Percentiles rank a stretch among this genome's conserved stretches.
Evolutionary conservation across 1,140 invertebrate genomes (phyloP).

Genomic region (Rhopalosiphum padi): DNA sequence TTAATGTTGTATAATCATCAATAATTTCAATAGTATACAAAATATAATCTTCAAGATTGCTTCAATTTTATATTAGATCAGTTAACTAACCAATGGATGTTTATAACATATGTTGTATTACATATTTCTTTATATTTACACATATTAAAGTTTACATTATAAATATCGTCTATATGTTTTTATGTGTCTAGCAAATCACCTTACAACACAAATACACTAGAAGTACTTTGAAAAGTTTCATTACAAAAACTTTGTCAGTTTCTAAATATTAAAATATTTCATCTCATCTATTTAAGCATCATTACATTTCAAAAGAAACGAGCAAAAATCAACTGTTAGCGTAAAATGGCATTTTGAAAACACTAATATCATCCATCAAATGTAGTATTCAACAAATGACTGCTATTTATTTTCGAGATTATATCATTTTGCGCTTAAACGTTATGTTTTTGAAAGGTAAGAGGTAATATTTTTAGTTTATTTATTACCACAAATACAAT

Average conservation of each 20-base stretch:
- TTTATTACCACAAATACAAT: not conserved
- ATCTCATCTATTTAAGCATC: not conserved
- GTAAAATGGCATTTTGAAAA: not conserved
- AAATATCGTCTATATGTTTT: not conserved
- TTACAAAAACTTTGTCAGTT: not conserved
- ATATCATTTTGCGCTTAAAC: not conserved
- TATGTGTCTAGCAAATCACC: not conserved
- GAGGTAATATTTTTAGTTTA: slow-evolving; percentile 13
- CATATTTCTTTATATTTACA: not conserved
- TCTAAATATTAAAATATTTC: slow-evolving; percentile 7
- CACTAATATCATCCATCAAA: not conserved
- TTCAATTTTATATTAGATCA: not conserved
- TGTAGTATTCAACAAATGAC: not conserved
- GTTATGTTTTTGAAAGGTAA: slow-evolving; percentile 6
- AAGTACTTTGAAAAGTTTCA: not conserved
- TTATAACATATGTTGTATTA: no score
- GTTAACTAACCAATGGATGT: not conserved
- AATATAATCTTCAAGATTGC: not conserved
- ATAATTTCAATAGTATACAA: not conserved
- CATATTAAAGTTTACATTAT: not conserved
- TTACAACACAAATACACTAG: not conserved
- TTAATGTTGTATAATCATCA: not conserved
- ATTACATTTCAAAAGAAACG: not conserved
- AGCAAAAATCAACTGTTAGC: not conserved
- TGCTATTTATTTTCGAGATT: slow-evolving; percentile 17